These are phyloP conservation scores for Muricea muricata DNA, from an alignment of 92 coral and sea anemone genomes.

Conservation along the genomic window DNA sequence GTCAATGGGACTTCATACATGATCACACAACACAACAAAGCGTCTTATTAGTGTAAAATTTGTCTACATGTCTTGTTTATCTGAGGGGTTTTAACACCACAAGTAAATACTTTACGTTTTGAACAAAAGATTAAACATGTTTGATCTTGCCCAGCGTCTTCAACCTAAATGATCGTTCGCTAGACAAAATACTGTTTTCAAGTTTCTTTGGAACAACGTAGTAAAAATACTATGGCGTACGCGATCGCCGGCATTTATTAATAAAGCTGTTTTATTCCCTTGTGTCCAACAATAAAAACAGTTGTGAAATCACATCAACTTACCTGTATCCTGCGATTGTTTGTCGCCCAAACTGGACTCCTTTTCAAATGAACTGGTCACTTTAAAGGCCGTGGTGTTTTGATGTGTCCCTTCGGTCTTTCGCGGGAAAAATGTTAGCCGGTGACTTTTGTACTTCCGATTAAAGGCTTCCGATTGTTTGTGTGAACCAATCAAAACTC, in stretches of 20 bases:
- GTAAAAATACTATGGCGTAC: constrained; percentile 6
- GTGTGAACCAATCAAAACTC: not conserved
- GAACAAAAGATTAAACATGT: not conserved
- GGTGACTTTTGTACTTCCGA: not conserved
- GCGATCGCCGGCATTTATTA: not conserved
- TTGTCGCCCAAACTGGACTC: not conserved
- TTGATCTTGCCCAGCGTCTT: not conserved
- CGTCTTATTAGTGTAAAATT: no score
- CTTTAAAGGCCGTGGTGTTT: constrained; percentile 1
- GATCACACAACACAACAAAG: not conserved
- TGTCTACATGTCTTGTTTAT: no score
- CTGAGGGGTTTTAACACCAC: no score
- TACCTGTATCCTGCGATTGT: not conserved
- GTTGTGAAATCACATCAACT: not conserved
- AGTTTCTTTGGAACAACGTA: not conserved
- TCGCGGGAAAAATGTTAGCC: constrained; percentile 23
- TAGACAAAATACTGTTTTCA: not conserved
- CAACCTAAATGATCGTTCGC: not conserved
- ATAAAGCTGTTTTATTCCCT: not conserved
- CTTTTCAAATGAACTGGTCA: not conserved
- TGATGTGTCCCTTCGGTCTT: not conserved
- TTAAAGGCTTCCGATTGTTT: constrained; percentile 14
- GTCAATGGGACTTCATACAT: not conserved
- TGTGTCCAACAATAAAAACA: not conserved
- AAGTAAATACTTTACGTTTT: no score